Evolutionary conservation across 2,888 invertebrate species (phyloP).

Genomic region (Timandra comae): DNA sequence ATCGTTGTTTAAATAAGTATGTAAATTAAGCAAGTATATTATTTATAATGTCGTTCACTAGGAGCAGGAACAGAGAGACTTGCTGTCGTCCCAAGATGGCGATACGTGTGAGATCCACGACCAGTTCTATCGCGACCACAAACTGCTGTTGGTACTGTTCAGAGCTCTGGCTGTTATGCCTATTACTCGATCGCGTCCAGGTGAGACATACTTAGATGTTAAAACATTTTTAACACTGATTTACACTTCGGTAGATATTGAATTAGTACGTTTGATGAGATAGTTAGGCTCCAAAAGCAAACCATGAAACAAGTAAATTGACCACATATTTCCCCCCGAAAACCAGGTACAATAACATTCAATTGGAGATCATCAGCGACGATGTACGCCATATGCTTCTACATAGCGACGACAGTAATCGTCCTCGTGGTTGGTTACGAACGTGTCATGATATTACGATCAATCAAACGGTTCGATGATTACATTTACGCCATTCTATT

Average conservation of each 20-base stretch:
- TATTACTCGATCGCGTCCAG: conserved; percentile 73
- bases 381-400: conserved; percentile 81
- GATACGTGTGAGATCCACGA: conserved; percentile 78
- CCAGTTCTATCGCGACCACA: conserved; percentile 82
- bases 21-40: no score
- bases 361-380: conserved; percentile 79
- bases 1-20: no score
- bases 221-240: neutral
- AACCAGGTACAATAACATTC: conserved; percentile 76
- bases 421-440: conserved; percentile 79
- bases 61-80: conserved; percentile 68
- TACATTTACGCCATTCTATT: conserved; percentile 83
- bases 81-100: conserved; percentile 75
- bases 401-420: conserved; percentile 73
- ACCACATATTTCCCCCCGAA: neutral
- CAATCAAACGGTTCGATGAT: conserved; percentile 80
- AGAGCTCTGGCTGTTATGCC: conserved; percentile 82
- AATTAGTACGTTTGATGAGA: neutral
- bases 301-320: neutral
- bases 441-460: conserved; percentile 76
- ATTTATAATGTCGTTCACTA: conserved; percentile 19
- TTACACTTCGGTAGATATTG: neutral
- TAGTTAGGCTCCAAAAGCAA: neutral
- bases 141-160: conserved; percentile 78
- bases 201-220: conserved; percentile 30